Percentiles rank a stretch among this genome's conserved stretches.
Conservation (phyloP, 1,140 invertebrate species). For the Schlechtendalia chinensis region DNA sequence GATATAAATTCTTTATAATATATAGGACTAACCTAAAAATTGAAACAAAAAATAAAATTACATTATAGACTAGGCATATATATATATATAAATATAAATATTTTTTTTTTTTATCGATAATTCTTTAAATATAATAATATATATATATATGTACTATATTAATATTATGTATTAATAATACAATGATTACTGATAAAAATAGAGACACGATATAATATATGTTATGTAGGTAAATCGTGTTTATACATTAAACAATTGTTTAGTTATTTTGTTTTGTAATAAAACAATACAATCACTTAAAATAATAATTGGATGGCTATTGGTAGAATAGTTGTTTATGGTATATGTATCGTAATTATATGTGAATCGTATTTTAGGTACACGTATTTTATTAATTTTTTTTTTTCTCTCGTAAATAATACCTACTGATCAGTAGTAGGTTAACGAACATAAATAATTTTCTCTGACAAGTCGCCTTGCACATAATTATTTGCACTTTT, state of each 20-base stretch:
- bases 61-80: slow-evolving; percentile 46
- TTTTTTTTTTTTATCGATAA: slow-evolving; percentile 24
- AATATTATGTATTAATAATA: not conserved
- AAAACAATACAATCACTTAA: slow-evolving; percentile 33
- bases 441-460: not conserved
- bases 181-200: slow-evolving; percentile 38
- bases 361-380: not conserved
- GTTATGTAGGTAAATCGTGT: not conserved
- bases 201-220: slow-evolving; percentile 37
- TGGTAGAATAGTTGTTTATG: not conserved
- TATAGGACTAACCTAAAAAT: slow-evolving; percentile 42
- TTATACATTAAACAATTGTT: slow-evolving; percentile 13
- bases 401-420: not conserved
- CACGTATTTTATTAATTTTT: no score
- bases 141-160: no score
- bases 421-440: not conserved
- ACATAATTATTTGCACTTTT: slow-evolving; percentile 27
- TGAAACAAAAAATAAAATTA: slow-evolving; percentile 44
- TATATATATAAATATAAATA: slow-evolving; percentile 15
- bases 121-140: slow-evolving; percentile 27
- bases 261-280: slow-evolving; percentile 10
- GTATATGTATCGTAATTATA: not conserved
- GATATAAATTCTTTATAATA: slow-evolving; percentile 49
- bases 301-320: slow-evolving; percentile 28
- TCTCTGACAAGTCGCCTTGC: not conserved